Base-by-base conservation (phyloP, 2,888 invertebrate species). In the Cryptops parisi region DNA sequence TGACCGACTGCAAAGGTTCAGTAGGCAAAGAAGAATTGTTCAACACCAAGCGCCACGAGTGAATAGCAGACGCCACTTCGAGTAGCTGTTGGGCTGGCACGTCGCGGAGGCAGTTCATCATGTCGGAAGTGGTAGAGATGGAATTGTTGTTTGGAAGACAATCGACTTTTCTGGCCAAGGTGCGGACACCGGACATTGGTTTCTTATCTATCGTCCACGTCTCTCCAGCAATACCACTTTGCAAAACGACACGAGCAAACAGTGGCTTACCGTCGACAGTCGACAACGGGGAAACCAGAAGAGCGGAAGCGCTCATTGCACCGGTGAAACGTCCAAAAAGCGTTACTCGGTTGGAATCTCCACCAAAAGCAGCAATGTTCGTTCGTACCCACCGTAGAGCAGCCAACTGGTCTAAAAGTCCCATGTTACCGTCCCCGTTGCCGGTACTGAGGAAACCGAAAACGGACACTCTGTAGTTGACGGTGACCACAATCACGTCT, bases 391-490 rank as follows among this genome's bases (percentile, higher is more conserved):
- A 69, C 33, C 60, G 57, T 6, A 69, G 57, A 1, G 68, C 67
- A 51, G 61, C 55, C 21, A 64, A 47, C 44, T 66, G 65, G 56
- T 69, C 68, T 58, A 61, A 60, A 0, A 67, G 56, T 12, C 65
- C 68, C 41, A 61, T 60, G 58, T 69, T 69, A 3, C 66, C 67
- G 3, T 61, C 58, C 0, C 41, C 43, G 25, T 61, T 60, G 2
- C 64, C 63, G 19, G 58, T 60, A 46, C 62, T 62, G 24, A 65
- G 55, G 54, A 67, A 67, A 1, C 76, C 76, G 54, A 73, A 65
- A 17, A 70, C 69, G 4, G 72, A 73, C 2, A 74, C 66, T 54
- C 76, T 64, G 62, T 75, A 76, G 63, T 75, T 75, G 44, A 76
- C 64, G 2, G 75, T 74, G 52, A 76, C 70, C 4, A 75, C 74